phyloP scores from a whole-genome alignment of 2,113 vertebrate genomes.

The Uria aalge region DNA sequence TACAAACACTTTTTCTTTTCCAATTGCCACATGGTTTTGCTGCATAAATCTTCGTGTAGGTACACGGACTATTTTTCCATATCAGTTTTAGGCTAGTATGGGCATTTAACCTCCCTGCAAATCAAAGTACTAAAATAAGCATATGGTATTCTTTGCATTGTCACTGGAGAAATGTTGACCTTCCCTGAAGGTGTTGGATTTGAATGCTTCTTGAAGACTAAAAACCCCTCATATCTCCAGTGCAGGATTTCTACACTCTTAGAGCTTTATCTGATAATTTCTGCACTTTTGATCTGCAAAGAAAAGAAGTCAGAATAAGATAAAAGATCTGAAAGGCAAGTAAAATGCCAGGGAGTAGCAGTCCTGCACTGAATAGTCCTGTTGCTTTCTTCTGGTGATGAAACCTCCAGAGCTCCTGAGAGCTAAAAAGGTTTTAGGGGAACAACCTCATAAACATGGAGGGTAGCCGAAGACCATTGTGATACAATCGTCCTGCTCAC shows the following conservation, averaged over 20 bases:
- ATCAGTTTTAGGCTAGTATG: background rate
- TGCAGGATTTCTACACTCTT: background rate
- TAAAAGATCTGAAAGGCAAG: background rate
- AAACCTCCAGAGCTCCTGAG: background rate
- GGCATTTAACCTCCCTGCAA: background rate
- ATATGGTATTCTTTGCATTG: background rate
- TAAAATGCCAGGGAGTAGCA: background rate
- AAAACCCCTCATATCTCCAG: background rate
- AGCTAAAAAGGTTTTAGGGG: too few relatives aligned
- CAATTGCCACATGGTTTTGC: background rate
- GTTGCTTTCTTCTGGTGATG: background rate
- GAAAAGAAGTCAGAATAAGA: background rate
- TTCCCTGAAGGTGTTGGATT: background rate
- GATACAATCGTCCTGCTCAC: accelerated
- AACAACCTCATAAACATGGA: background rate
- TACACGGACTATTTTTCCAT: background rate
- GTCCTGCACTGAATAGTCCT: background rate
- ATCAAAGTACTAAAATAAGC: background rate
- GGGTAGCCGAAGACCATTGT: background rate
- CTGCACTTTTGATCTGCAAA: background rate
- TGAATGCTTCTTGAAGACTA: background rate
- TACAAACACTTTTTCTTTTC: background rate
- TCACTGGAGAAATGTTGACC: background rate
- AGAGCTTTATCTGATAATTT: background rate
- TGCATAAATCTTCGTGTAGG: background rate